Evolutionary conservation across 2,113 vertebrate species (phyloP).

Genomic region (Regulus satrapa): DNA sequence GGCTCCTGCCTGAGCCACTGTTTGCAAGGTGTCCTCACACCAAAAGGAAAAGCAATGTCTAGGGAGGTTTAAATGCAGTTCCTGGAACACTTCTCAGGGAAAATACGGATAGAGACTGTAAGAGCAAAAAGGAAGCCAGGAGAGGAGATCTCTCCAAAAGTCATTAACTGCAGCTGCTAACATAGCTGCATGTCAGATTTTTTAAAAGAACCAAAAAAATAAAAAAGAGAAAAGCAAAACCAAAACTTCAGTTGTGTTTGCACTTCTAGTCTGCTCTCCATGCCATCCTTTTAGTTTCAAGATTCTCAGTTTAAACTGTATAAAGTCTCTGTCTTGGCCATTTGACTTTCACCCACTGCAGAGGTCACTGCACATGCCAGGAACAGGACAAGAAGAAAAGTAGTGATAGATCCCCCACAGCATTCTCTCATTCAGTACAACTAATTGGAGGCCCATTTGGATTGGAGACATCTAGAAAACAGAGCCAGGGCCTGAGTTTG

Average conservation of each 20-base stretch:
- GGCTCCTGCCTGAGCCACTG: background rate
- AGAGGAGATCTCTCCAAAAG: background rate
- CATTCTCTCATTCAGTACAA: background rate
- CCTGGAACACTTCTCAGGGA: background rate
- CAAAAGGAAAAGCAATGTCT: background rate
- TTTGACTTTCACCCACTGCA: background rate
- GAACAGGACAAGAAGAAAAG: background rate
- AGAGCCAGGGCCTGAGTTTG: background rate
- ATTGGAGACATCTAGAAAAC: background rate
- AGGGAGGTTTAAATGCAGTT: slow-evolving; percentile 3
- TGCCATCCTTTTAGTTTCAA: background rate
- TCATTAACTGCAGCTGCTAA: background rate
- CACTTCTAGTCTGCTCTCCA: background rate
- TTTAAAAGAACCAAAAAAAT: no score
- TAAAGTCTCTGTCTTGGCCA: background rate
- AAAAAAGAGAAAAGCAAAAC: background rate
- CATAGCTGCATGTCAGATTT: background rate
- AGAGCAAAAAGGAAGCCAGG: background rate
- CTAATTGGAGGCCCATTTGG: background rate
- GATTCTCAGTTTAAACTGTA: background rate
- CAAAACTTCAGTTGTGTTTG: background rate
- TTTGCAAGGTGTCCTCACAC: background rate
- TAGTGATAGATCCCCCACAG: background rate
- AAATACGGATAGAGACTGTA: background rate
- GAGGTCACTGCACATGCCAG: no score